These are phyloP conservation scores for Anhinga anhinga DNA, from an alignment of 2,113 vertebrate genomes.

Conservation along the genomic window DNA sequence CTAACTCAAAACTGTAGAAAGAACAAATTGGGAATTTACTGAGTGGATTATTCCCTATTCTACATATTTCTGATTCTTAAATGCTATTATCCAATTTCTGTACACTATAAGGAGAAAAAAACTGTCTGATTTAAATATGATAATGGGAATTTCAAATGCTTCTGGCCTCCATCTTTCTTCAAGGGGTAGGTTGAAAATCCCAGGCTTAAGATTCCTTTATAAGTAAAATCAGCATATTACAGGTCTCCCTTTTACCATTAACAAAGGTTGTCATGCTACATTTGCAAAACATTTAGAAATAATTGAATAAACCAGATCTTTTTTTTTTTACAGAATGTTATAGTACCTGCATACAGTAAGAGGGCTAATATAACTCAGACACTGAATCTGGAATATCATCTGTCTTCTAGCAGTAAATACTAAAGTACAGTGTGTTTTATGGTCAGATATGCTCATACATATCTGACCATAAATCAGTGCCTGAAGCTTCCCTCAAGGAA, in stretches of 20 bases:
- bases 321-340: neutral
- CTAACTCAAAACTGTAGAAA: neutral
- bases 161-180: neutral
- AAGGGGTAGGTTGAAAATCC: neutral
- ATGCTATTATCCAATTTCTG: neutral
- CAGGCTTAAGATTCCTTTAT: neutral
- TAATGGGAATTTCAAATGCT: neutral
- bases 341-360: neutral
- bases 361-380: neutral
- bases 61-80: neutral
- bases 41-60: neutral
- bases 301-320: neutral
- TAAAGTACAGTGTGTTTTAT: constrained; percentile 54
- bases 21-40: neutral
- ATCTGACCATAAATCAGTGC: constrained; percentile 69
- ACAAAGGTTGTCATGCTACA: neutral
- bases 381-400: constrained; percentile 12
- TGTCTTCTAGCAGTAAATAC: constrained; percentile 34
- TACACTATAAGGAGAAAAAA: neutral
- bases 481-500: constrained; percentile 67
- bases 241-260: neutral
- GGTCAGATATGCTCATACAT: constrained; percentile 17
- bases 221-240: neutral
- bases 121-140: neutral
- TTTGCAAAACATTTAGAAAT: neutral